Evolutionary conservation across 2,797 vertebrate species (phyloP).

Genomic region (Sebastiscus tertius): DNA sequence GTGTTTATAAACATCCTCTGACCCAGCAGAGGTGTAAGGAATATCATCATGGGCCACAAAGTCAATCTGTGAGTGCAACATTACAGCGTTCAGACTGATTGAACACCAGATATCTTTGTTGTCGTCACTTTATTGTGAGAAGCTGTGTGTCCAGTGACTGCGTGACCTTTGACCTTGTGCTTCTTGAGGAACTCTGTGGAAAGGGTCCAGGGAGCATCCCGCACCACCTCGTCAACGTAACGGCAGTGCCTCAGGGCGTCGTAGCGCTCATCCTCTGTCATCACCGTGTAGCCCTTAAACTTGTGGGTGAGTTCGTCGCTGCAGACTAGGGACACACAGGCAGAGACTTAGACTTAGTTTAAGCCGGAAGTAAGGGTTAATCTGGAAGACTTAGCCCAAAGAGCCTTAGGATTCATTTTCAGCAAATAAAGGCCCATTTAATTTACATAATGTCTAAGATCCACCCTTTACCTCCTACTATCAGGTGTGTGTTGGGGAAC

Average conservation of each 20-base stretch:
- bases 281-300: slow-evolving; percentile 98
- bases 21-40: slow-evolving; percentile 97
- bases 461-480: slow-evolving; percentile 93
- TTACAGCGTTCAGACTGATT: slow-evolving; percentile 18
- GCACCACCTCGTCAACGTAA: slow-evolving; percentile 98
- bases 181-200: slow-evolving; percentile 93
- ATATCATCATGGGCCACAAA: slow-evolving; percentile 99
- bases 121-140: neutral
- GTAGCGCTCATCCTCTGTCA: slow-evolving; percentile 95
- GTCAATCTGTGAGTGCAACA: slow-evolving; percentile 88
- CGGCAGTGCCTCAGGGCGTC: slow-evolving; percentile 97
- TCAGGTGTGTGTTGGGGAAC: slow-evolving; percentile 95
- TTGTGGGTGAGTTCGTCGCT: slow-evolving; percentile 97
- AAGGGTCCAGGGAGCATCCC: slow-evolving; percentile 95
- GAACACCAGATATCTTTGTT: neutral
- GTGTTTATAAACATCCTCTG: slow-evolving; percentile 97
- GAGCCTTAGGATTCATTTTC: neutral
- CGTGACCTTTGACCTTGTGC: slow-evolving; percentile 92
- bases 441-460: neutral
- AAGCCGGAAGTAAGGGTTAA: neutral
- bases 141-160: neutral
- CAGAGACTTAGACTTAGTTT: neutral
- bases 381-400: neutral
- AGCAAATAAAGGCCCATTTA: neutral
- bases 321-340: slow-evolving; percentile 86